Percentiles rank a stretch among this genome's conserved stretches.
Conservation (phyloP, 2,797 vertebrate species). For the Furcifer pardalis region DNA sequence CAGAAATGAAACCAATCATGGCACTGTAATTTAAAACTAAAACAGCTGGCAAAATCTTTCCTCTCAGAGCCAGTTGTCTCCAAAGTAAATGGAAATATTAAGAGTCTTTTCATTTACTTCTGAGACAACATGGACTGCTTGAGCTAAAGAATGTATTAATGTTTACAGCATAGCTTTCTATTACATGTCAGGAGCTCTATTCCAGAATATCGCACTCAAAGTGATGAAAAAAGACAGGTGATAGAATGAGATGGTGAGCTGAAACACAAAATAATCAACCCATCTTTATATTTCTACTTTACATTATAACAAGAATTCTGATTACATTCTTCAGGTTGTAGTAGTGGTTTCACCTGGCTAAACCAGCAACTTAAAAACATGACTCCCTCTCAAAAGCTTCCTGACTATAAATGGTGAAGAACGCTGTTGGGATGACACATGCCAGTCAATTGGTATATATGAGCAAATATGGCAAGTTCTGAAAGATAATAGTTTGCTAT, state of each 20-base stretch:
- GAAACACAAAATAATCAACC: constrained; percentile 78
- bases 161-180: constrained; percentile 72
- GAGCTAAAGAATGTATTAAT: constrained; percentile 76
- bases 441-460: not conserved
- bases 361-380: constrained; percentile 54
- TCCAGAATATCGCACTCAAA: constrained; percentile 68
- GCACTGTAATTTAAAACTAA: constrained; percentile 78
- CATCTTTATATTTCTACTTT: constrained; percentile 79
- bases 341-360: constrained; percentile 70
- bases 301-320: constrained; percentile 72
- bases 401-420: constrained; percentile 40
- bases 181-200: constrained; percentile 74
- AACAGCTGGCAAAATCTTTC: constrained; percentile 76
- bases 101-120: constrained; percentile 77
- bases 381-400: not conserved
- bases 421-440: constrained; percentile 32
- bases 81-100: constrained; percentile 78
- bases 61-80: constrained; percentile 66
- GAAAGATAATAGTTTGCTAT: not conserved
- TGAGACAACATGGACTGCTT: constrained; percentile 69
- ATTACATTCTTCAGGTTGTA: constrained; percentile 70
- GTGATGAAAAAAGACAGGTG: constrained; percentile 78
- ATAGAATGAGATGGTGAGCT: constrained; percentile 72
- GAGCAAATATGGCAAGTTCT: not conserved
- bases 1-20: constrained; percentile 76